phyloP scores from a whole-genome alignment of 2,888 invertebrate genomes.

The Leucophora obtusa region DNA sequence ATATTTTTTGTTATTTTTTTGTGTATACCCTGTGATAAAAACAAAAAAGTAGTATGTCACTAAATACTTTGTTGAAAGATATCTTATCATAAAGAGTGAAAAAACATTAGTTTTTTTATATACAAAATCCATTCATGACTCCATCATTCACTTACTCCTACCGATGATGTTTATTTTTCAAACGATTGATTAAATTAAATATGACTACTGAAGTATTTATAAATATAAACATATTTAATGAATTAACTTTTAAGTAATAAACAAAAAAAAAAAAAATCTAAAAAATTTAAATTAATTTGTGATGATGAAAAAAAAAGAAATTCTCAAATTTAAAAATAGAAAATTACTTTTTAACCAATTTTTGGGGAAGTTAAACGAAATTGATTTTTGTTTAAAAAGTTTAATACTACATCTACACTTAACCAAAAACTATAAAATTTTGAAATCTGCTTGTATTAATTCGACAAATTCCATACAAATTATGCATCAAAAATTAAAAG shows the following conservation, averaged over 20 bases:
- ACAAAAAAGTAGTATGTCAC: background rate
- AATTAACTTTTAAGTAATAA: background rate
- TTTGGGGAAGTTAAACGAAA: no score
- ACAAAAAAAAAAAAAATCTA: background rate
- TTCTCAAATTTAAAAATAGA: no score
- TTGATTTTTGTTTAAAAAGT: no score
- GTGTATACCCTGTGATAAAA: background rate
- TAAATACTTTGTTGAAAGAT: background rate
- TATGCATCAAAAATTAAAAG: no score
- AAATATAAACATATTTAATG: background rate
- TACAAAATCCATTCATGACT: conserved; percentile 4
- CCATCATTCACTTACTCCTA: background rate
- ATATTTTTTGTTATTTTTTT: background rate
- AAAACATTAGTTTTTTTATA: background rate
- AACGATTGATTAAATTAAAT: conserved; percentile 2
- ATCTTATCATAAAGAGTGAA: background rate
- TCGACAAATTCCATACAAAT: no score
- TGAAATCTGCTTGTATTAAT: no score
- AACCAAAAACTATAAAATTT: no score
- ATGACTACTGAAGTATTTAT: background rate
- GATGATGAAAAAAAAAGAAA: no score
- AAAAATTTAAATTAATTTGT: background rate
- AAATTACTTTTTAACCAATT: no score
- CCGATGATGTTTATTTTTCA: background rate
- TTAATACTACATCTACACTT: no score